Percentiles rank a stretch among this genome's conserved stretches.
Evolutionary conservation across 2,797 vertebrate species (phyloP).

Genomic region (Rhabdomys pumilio): DNA sequence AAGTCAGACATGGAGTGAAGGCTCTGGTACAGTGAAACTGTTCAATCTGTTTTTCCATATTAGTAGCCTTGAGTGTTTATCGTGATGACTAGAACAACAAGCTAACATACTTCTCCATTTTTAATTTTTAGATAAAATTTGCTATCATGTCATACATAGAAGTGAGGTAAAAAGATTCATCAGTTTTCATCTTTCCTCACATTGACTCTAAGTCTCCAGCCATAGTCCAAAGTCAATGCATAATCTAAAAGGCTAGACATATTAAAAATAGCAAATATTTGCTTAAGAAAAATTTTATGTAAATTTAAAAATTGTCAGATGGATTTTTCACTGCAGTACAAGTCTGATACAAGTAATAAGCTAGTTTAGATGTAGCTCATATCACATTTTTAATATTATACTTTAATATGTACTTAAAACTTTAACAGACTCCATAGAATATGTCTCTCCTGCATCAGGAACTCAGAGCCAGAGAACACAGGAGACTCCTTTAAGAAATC

Average conservation of each 20-base stretch:
- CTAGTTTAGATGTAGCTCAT: neutral
- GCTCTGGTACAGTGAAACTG: no score
- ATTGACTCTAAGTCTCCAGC: conserved; percentile 19
- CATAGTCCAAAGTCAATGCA: neutral
- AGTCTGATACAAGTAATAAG: neutral
- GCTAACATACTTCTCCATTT: neutral
- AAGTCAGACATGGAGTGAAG: neutral
- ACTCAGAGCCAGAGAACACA: neutral
- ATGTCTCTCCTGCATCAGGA: neutral
- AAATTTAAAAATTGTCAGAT: neutral
- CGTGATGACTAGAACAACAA: neutral
- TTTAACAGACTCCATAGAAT: conserved; percentile 23
- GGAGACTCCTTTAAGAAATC: neutral
- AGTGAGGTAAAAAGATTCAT: conserved; percentile 48
- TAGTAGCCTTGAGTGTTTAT: neutral
- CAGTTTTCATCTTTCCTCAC: neutral
- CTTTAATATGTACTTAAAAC: conserved; percentile 46
- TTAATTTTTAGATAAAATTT: conserved; percentile 20
- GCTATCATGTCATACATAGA: conserved; percentile 39
- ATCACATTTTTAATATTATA: conserved; percentile 31
- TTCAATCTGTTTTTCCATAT: neutral
- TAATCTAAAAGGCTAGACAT: neutral
- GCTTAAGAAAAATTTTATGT: neutral
- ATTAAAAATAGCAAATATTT: neutral
- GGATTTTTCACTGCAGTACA: conserved; percentile 24